Evolutionary conservation across 2,797 vertebrate genomes (phyloP), one percentile per base, ranked within the genome.

Genomic region (Tarsius wallacei): DNA sequence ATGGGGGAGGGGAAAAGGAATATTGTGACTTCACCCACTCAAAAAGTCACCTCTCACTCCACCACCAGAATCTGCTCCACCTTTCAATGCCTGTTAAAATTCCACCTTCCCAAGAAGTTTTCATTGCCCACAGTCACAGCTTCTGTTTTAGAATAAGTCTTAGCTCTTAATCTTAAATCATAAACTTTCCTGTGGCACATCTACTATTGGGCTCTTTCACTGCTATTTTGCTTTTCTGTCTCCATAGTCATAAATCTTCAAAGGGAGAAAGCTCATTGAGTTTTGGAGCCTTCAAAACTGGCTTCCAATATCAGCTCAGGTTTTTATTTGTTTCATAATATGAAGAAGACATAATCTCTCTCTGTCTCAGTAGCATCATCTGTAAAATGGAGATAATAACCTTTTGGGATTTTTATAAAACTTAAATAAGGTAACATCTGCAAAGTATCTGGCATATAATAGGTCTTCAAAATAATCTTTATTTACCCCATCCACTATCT

Each of bases 401-500:
- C 11, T 81, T 68, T 90, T 4, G 47, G 22, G 28, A 53, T 71
- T 71, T 7, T 51, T 47, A 57, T 28, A 70, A 87, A 90, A 76
- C 19, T 21, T 83, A 51, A 42, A 42, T 42, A 42, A 85, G 59
- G 73, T 28, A 80, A 87, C 21, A 74, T 64, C 6, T 87, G 42
- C 26, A 42, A 73, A 55, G n/a, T 26, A 49, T 74, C n/a, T 57
- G 87, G n/a, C 55, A 73, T 0, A n/a, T 5, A 59, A n/a, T 12
- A n/a, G n/a, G 9, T 94, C 73, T 93, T 78, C 49, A 84, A 80
- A 88, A 59, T 19, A 81, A 74, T 31, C 70, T 64, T 85, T 36
- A 51, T 51, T 86, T 87, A 77, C 13, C 36, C 1, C 5, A 28
- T 42, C 42, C 42, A 42, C 42, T 42, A 42, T 42, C 31, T 8